These are phyloP conservation scores for Tetragonula carbonaria DNA, from an alignment of 2,888 invertebrate genomes.

Conservation along the genomic window DNA sequence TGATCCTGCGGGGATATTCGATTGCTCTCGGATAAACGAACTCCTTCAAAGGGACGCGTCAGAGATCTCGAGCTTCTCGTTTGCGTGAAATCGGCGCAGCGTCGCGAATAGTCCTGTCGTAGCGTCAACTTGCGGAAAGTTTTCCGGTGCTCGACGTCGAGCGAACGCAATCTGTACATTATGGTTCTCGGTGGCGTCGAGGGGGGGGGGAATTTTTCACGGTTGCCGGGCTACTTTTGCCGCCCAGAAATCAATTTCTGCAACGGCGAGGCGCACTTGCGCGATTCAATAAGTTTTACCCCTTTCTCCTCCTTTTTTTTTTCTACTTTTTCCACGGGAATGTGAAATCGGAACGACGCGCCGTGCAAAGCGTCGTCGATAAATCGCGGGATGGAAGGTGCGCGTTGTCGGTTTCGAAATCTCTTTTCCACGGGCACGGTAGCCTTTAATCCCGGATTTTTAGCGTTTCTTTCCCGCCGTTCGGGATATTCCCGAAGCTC, in stretches of 20 bases:
- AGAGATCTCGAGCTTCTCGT: not conserved
- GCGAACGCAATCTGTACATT: not conserved
- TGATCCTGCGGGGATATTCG: no score
- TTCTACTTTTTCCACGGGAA: not conserved
- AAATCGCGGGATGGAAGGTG: slow-evolving; percentile 20
- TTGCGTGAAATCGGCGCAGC: slow-evolving; percentile 1
- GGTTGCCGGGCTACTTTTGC: not conserved
- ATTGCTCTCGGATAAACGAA: not conserved
- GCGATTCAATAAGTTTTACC: slow-evolving; percentile 4
- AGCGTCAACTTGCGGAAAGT: not conserved
- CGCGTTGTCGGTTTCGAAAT: not conserved
- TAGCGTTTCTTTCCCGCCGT: not conserved
- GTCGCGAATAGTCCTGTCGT: not conserved
- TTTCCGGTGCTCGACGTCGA: slow-evolving; percentile 3
- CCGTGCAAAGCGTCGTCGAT: not conserved
- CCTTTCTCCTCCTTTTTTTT: not conserved
- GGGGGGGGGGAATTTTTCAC: slow-evolving; percentile 10
- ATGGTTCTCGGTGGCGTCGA: not conserved
- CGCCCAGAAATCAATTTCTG: slow-evolving; percentile 32
- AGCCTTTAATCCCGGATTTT: slow-evolving; percentile 24
- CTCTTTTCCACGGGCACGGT: not conserved
- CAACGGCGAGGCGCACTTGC: not conserved
- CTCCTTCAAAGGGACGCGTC: not conserved
- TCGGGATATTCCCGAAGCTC: slow-evolving; percentile 5
- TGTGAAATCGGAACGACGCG: not conserved